Evolutionary conservation across 2,888 invertebrate genomes (phyloP).

Genomic region (Amblyjoppa proteus): DNA sequence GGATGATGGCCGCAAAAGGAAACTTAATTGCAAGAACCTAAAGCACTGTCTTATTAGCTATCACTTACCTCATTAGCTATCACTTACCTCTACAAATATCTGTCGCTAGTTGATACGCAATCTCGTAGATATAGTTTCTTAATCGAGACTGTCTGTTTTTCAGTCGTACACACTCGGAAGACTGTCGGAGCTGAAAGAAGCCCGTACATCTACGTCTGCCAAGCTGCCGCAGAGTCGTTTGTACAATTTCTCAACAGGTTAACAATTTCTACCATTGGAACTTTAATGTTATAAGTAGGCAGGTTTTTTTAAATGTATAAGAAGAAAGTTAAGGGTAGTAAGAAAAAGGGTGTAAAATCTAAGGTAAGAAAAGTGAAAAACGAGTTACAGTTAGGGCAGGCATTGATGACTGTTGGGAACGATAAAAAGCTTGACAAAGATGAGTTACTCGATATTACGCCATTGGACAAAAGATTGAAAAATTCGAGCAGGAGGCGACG

Average conservation of each 20-base stretch:
- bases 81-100: neutral
- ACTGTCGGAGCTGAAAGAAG: constrained; percentile 1
- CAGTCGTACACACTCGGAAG: constrained; percentile 20
- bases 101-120: neutral
- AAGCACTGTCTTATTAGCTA: neutral
- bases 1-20: too few relatives aligned
- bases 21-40: neutral
- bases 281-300: neutral
- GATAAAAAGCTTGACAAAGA: neutral
- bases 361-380: neutral
- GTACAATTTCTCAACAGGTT: neutral
- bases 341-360: neutral
- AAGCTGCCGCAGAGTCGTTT: neutral
- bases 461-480: neutral
- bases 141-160: constrained; percentile 30
- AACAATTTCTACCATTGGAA: neutral
- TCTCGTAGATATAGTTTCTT: neutral
- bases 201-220: neutral
- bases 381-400: neutral
- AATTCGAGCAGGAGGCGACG: neutral
- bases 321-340: neutral
- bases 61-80: neutral
- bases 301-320: neutral
- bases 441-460: neutral
- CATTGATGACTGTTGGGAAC: neutral